Evolutionary conservation across 2,113 vertebrate genomes (phyloP).

Genomic region (Neomonachus schauinslandi): DNA sequence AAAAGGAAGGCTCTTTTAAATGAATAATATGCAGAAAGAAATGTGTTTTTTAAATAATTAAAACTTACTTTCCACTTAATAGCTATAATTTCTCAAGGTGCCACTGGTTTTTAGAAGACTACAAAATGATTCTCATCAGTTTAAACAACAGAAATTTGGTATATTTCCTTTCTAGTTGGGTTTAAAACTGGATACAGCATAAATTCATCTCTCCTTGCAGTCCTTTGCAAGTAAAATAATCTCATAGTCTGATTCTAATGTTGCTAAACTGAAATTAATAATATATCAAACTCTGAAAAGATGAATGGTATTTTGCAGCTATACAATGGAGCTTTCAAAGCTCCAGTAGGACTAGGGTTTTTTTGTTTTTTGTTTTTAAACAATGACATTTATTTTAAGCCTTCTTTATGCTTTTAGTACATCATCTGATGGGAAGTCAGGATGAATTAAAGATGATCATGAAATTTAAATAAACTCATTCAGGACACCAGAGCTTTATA

Average conservation of each 20-base stretch:
- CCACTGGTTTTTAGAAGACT: background rate
- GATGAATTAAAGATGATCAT: slow-evolving; percentile 54
- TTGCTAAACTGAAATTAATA: slow-evolving; percentile 67
- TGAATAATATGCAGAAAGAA: background rate
- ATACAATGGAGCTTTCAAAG: slow-evolving; percentile 58
- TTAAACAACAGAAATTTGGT: background rate
- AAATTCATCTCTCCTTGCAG: slow-evolving; percentile 47
- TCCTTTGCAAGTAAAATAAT: slow-evolving; percentile 61
- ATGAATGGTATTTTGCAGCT: slow-evolving; percentile 72
- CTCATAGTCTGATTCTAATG: slow-evolving; percentile 41
- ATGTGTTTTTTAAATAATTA: background rate
- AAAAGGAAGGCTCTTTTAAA: background rate
- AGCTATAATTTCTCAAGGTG: background rate
- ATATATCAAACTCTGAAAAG: slow-evolving; percentile 55
- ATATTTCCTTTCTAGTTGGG: background rate
- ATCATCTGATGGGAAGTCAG: background rate
- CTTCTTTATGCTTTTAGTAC: slow-evolving; percentile 20
- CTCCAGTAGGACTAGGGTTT: background rate
- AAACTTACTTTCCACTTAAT: background rate
- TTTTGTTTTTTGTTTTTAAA: background rate
- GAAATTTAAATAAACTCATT: slow-evolving; percentile 12
- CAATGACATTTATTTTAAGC: slow-evolving; percentile 48
- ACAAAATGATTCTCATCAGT: background rate
- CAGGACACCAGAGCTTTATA: background rate
- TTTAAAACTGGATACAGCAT: background rate